Evolutionary conservation across 2,797 vertebrate genomes (phyloP).

Genomic region (Sitta carolinensis): DNA sequence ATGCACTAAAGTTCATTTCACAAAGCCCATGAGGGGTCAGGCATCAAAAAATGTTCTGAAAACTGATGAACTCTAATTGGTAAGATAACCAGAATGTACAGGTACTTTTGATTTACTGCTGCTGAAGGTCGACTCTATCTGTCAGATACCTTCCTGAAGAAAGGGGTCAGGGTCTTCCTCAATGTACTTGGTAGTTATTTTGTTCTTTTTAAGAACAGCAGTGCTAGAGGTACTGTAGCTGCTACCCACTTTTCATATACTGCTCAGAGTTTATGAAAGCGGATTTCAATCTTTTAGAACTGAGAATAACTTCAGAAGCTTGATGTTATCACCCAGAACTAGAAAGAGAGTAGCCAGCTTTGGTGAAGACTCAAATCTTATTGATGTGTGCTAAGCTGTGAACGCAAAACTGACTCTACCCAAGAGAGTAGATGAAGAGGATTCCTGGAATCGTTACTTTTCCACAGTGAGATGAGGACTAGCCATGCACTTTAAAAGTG

Average conservation of each 20-base stretch:
- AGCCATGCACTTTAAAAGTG: accelerated
- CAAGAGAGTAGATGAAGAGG: not conserved
- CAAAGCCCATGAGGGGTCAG: not conserved
- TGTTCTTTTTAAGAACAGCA: not conserved
- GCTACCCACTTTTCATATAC: not conserved
- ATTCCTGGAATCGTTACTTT: not conserved
- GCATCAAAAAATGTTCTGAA: not conserved
- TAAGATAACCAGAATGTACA: not conserved
- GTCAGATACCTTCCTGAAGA: not conserved
- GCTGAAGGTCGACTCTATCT: not conserved
- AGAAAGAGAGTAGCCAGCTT: not conserved
- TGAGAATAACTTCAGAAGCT: not conserved
- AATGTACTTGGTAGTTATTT: not conserved
- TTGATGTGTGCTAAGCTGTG: not conserved
- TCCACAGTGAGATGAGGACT: not conserved
- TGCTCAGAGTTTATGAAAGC: not conserved
- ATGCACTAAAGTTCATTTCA: not conserved
- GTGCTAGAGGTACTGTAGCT: not conserved
- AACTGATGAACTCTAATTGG: not conserved
- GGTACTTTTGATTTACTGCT: not conserved
- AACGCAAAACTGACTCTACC: not conserved
- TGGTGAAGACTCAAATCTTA: not conserved
- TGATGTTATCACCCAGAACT: not conserved
- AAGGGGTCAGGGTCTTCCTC: not conserved
- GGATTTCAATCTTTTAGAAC: not conserved